Conservation (phyloP, 2,888 invertebrate species). For the Tenthredo scrophulariae region DNA sequence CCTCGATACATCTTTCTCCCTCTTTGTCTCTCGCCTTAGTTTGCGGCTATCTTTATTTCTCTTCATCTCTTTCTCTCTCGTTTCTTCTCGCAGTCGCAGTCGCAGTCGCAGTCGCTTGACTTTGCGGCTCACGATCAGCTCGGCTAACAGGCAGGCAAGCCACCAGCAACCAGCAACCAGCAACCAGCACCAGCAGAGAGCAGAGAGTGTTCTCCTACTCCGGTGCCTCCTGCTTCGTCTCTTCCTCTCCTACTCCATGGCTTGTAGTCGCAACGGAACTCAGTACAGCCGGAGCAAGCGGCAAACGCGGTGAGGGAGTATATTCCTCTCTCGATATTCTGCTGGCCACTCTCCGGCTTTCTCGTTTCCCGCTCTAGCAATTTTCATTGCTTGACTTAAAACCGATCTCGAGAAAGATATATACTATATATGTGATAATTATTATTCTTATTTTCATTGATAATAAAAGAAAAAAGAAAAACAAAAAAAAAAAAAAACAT, state of each 20-base stretch:
- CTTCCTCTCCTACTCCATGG: constrained; percentile 55
- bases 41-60: constrained; percentile 41
- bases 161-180: background rate
- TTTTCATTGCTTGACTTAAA: background rate
- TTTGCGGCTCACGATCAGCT: constrained; percentile 20
- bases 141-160: background rate
- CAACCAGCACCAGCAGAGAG: constrained; percentile 1
- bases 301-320: constrained; percentile 70
- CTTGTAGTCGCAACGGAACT: constrained; percentile 57
- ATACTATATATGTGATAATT: background rate
- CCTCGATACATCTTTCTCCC: background rate
- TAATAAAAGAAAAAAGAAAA: background rate
- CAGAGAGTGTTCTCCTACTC: constrained; percentile 59
- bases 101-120: constrained; percentile 17
- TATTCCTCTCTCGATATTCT: constrained; percentile 39
- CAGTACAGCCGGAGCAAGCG: constrained; percentile 75
- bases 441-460: background rate
- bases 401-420: background rate
- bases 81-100: constrained; percentile 25
- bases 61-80: constrained; percentile 55
- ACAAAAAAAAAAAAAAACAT: no score
- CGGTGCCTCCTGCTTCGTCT: constrained; percentile 51
- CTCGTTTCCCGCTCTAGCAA: constrained; percentile 40
- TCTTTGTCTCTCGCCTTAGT: constrained; percentile 44
- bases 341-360: constrained; percentile 32